A percentile compares a stretch with the other conserved stretches of the same genome.
phyloP scores from a whole-genome alignment of 2,888 invertebrate species.

The Cecidostiba fungosa region DNA sequence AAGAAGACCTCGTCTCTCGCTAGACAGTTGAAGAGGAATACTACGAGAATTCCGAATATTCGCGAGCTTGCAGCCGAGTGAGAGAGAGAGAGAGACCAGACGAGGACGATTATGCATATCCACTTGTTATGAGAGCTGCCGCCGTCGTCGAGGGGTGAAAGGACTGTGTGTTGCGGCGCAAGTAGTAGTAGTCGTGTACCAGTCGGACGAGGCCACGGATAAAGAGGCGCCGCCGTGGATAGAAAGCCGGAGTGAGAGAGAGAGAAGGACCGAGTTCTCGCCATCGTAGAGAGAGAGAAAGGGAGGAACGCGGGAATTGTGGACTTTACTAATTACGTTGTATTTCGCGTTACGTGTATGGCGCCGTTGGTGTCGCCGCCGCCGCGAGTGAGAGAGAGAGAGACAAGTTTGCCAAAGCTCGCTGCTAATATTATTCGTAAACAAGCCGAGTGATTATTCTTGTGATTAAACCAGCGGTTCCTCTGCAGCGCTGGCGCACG shows the following conservation, averaged over 20 bases:
- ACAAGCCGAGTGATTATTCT: slow-evolving; percentile 69
- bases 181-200: slow-evolving; percentile 2
- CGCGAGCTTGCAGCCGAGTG: not conserved
- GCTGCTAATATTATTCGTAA: slow-evolving; percentile 69
- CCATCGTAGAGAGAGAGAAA: slow-evolving; percentile 3
- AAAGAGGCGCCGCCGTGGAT: slow-evolving; percentile 45
- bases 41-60: not conserved
- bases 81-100: slow-evolving; percentile 49
- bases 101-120: slow-evolving; percentile 68
- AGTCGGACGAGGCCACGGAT: slow-evolving; percentile 32
- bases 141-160: slow-evolving; percentile 48
- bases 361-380: slow-evolving; percentile 6
- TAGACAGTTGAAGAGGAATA: slow-evolving; percentile 19
- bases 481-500: not conserved
- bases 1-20: not conserved
- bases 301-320: slow-evolving; percentile 65
- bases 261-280: slow-evolving; percentile 26
- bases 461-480: slow-evolving; percentile 66
- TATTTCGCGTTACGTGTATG: slow-evolving; percentile 65
- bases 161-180: slow-evolving; percentile 46
- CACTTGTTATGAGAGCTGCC: slow-evolving; percentile 65
- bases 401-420: slow-evolving; percentile 67
- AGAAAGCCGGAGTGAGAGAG: slow-evolving; percentile 11
- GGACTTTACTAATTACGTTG: slow-evolving; percentile 70
- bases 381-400: not conserved